A percentile compares a stretch with the other conserved stretches of the same genome.
These are phyloP conservation scores for Apocrypta bakeri DNA, from an alignment of 1,140 invertebrate genomes.

Conservation along the genomic window DNA sequence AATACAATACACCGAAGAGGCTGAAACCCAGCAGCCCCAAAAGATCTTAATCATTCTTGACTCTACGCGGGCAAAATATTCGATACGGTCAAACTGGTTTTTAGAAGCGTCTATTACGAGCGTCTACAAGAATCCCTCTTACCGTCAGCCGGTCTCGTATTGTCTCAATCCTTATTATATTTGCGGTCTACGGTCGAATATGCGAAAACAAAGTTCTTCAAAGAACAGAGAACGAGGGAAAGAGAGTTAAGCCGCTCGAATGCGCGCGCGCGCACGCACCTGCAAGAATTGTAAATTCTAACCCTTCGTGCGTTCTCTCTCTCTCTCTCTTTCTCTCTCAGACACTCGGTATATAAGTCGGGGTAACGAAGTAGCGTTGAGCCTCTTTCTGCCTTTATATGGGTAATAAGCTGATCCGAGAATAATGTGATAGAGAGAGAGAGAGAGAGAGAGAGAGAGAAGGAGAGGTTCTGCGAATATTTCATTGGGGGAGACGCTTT, in stretches of 20 bases:
- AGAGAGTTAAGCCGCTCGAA: background rate
- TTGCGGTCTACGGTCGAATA: background rate
- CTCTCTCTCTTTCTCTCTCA: too few relatives aligned
- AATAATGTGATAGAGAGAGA: background rate
- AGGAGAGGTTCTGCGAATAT: background rate
- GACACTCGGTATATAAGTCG: background rate
- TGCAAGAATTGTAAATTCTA: background rate
- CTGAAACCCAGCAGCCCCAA: too few relatives aligned
- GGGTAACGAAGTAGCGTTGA: background rate
- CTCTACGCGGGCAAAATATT: background rate
- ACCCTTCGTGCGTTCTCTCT: too few relatives aligned
- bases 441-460: too few relatives aligned
- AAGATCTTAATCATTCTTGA: background rate
- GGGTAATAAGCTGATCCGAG: background rate
- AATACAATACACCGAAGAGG: background rate
- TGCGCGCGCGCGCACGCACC: background rate
- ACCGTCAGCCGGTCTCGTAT: background rate
- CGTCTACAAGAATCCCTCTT: background rate
- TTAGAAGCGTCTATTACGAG: background rate
- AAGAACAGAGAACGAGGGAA: background rate
- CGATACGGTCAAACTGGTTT: conserved; percentile 1
- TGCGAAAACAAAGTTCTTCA: background rate
- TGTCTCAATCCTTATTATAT: background rate
- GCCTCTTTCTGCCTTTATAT: conserved; percentile 4
- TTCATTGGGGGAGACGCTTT: background rate